Evolutionary conservation across 64 coral and sea anemone genomes (phyloP), one percentile per base, ranked within the genome.

Genomic region (Stichodactyla helianthus): DNA sequence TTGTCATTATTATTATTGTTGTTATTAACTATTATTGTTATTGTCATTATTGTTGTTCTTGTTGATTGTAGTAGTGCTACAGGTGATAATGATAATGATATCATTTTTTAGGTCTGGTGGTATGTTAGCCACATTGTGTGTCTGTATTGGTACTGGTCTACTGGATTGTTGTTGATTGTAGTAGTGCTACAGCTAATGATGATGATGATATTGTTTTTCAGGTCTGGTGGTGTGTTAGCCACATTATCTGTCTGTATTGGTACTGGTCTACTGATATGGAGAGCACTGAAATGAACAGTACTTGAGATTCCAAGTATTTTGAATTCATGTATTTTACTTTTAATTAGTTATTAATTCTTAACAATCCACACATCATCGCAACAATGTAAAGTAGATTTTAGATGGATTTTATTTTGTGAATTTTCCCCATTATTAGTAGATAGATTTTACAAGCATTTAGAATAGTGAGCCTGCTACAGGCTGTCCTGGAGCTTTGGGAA

Each of bases 191-290:
- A 57, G 14, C 0, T 57, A 5, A 22, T 65, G 1, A 22, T 65
- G 19, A 5, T 65, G 22, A 59, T 4, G 5, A 65, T n/a, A 2
- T 22, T 65, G 0, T 65, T 7, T 65, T 65, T 13, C 54, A 89
- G 88, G 88, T 62, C 83, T 59, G 82, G 88, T 44, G 82, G 88
- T 54, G 23, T 77, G 4, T 27, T 89, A 16, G 59, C 83, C 23
- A 82, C 62, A 1, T 79, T 84, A n/a, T 84, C 88, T 64, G 35
- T 89, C 28, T 89, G 79, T 82, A 53, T 89, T 6, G 88, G 82
- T 14, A 19, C 27, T 79, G 77, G 77, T 14, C 11, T 79, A 13
- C 77, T 79, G 1, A 79, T 79, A 79, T 79, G 77, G 77, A 44
- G 50, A 79, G 77, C 16, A 6, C 50, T 79, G 0, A 79, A 79